Conservation (phyloP, 2,113 vertebrate genomes). For the Ranitomeya variabilis region DNA sequence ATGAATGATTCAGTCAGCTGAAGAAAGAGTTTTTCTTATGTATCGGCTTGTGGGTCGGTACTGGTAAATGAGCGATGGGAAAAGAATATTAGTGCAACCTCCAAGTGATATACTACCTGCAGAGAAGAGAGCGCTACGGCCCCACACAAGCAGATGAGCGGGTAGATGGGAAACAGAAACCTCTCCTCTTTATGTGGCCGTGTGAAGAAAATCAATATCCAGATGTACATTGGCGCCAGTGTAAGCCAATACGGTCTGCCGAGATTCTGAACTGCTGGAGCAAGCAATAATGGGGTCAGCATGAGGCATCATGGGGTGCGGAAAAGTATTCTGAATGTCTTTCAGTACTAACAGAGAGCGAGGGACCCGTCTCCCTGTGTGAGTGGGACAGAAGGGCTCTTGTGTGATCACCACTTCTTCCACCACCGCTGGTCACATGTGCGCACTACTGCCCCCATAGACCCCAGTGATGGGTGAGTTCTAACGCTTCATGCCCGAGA, state of each 20-base stretch:
- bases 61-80: too few species aligned
- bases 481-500: too few species aligned
- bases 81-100: not conserved
- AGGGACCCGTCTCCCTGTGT: too few species aligned
- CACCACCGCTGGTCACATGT: too few species aligned
- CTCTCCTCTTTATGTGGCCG: constrained; percentile 95
- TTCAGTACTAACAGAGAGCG: not conserved
- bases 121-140: constrained; percentile 94
- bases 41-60: too few species aligned
- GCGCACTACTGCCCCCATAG: too few species aligned
- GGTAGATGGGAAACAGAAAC: constrained; percentile 95
- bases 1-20: too few species aligned
- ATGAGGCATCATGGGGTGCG: not conserved
- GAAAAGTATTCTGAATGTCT: not conserved
- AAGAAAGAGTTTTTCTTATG: too few species aligned
- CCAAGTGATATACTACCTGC: constrained; percentile 76
- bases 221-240: constrained; percentile 95
- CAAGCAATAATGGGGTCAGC: not conserved
- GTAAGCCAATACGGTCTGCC: constrained; percentile 98
- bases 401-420: too few species aligned
- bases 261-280: constrained; percentile 92
- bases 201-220: constrained; percentile 96
- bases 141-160: constrained; percentile 91
- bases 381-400: too few species aligned
- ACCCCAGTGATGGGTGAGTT: too few species aligned